Evolutionary conservation across 2,888 invertebrate genomes (phyloP).

Genomic region (Erynnis tages): DNA sequence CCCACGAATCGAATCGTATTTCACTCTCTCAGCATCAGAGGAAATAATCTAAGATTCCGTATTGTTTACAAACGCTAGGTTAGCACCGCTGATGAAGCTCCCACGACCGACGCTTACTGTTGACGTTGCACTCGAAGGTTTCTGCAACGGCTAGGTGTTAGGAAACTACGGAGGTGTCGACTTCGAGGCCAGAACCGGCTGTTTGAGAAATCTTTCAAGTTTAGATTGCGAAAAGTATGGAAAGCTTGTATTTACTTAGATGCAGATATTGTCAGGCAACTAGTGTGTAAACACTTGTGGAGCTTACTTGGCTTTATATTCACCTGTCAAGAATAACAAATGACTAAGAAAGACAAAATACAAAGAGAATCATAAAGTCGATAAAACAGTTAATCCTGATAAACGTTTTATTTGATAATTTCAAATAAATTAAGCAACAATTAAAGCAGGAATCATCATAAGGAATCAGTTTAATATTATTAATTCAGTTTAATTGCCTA

Average conservation of each 20-base stretch:
- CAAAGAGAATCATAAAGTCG: too few relatives aligned
- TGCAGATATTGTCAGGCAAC: conserved; percentile 42
- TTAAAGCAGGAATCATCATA: too few relatives aligned
- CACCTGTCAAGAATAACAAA: neutral
- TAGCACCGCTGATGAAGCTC: conserved; percentile 54
- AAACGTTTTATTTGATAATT: too few relatives aligned
- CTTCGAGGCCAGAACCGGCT: conserved; percentile 66
- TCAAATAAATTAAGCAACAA: too few relatives aligned
- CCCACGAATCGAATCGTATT: conserved; percentile 54
- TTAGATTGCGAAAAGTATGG: conserved; percentile 72
- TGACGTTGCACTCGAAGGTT: conserved; percentile 72
- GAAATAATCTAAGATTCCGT: conserved; percentile 63
- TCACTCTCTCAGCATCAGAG: conserved; percentile 61
- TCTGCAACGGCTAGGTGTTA: conserved; percentile 72
- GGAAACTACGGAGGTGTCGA: conserved; percentile 61
- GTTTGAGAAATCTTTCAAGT: conserved; percentile 68
- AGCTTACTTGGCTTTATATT: conserved; percentile 6
- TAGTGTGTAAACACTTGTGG: conserved; percentile 35
- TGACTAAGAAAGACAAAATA: neutral
- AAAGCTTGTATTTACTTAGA: conserved; percentile 50
- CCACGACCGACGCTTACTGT: conserved; percentile 73
- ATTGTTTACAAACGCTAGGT: conserved; percentile 53
- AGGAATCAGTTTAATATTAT: too few relatives aligned
- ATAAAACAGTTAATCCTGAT: too few relatives aligned
- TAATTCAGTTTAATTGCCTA: too few relatives aligned